Evolutionary conservation across 2,797 vertebrate species (phyloP).

Genomic region (Amazonetta brasiliensis): DNA sequence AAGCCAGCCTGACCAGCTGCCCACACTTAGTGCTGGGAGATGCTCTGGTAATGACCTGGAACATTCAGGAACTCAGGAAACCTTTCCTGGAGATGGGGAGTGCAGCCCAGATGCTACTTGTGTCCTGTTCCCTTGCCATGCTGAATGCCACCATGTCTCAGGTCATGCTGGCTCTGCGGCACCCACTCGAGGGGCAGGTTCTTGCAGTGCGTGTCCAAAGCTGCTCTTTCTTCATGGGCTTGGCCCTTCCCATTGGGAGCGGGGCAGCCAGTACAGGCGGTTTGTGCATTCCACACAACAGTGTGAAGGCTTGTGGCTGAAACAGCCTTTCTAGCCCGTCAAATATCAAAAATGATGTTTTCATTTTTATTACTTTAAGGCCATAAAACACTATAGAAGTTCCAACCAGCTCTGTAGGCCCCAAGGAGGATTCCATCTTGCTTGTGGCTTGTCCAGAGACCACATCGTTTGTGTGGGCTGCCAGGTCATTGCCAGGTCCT

Average conservation of each 20-base stretch:
- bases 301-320: not conserved
- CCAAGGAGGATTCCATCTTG: not conserved
- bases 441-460: not conserved
- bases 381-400: not conserved
- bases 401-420: fast-evolving
- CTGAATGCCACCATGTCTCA: not conserved
- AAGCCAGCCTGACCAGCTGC: too few species aligned
- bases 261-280: too few species aligned
- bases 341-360: not conserved
- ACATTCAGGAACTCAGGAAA: not conserved
- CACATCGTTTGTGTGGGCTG: not conserved
- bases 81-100: not conserved
- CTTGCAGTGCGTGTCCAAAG: not conserved
- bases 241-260: too few species aligned
- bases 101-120: not conserved
- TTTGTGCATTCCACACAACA: too few species aligned
- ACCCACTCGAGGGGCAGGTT: too few species aligned
- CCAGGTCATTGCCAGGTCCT: not conserved
- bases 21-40: not conserved
- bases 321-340: not conserved
- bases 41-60: not conserved
- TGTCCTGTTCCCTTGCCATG: not conserved
- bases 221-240: not conserved
- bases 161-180: not conserved
- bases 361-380: not conserved